Percentiles rank a stretch among this genome's conserved stretches.
phyloP scores from a whole-genome alignment of 2,888 invertebrate species.

The Tetranychus piercei region DNA sequence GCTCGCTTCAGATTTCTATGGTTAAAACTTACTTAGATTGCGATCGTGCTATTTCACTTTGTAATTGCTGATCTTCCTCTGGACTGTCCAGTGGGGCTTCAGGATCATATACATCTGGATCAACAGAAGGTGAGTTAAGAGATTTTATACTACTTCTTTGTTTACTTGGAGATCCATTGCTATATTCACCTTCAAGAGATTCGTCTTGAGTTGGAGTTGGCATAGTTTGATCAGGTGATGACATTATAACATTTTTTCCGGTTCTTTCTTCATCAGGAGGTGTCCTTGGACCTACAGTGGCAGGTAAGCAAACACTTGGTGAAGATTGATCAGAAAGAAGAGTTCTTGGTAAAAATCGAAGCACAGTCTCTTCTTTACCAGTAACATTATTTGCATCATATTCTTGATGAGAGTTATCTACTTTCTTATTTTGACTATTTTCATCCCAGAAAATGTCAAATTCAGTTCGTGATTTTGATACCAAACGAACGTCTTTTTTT shows the following conservation, averaged over 20 bases:
- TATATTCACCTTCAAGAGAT: slow-evolving; percentile 12
- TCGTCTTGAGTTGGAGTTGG: slow-evolving; percentile 21
- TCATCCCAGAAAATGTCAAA: slow-evolving; percentile 15
- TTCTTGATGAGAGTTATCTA: background rate
- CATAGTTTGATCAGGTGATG: slow-evolving; percentile 12
- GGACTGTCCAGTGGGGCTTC: slow-evolving; percentile 24
- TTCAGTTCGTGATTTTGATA: slow-evolving; percentile 11
- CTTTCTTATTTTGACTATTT: background rate
- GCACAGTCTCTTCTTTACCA: background rate
- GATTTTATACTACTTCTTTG: background rate
- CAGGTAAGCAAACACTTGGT: background rate
- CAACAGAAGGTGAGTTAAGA: background rate
- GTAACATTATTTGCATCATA: background rate
- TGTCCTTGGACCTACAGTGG: background rate
- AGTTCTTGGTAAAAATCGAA: background rate
- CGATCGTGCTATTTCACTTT: background rate
- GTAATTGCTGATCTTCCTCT: background rate
- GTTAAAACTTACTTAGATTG: background rate
- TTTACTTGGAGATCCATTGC: background rate
- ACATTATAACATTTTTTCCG: background rate
- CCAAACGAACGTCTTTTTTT: slow-evolving; percentile 10
- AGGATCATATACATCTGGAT: slow-evolving; percentile 22
- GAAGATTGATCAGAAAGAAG: background rate
- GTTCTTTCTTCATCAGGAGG: slow-evolving; percentile 4
- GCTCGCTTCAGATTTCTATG: too few species aligned